These are phyloP conservation scores for Varanus komodoensis DNA, from an alignment of 2,113 vertebrate genomes.

Conservation along the genomic window DNA sequence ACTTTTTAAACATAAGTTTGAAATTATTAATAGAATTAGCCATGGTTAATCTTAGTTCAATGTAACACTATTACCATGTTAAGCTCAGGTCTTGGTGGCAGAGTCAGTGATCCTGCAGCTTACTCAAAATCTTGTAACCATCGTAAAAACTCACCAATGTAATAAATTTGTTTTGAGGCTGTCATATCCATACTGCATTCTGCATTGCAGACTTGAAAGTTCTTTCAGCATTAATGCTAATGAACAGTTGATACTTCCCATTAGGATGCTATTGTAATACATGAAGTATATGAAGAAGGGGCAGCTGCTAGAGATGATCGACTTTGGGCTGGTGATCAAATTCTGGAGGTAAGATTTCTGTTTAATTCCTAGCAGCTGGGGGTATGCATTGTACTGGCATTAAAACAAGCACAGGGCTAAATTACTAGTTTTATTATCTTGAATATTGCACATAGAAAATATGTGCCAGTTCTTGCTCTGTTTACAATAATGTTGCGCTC, in stretches of 20 bases:
- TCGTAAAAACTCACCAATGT: not conserved
- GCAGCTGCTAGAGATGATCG: slow-evolving; percentile 94
- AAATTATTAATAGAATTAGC: not conserved
- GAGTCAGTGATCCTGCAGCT: not conserved
- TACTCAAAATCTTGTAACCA: not conserved
- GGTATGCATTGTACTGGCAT: not conserved
- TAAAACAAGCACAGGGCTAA: not conserved
- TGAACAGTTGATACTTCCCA: slow-evolving; percentile 27
- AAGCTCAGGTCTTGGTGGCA: not conserved
- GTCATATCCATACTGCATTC: not conserved
- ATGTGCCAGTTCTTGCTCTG: not conserved
- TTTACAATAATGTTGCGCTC: not conserved
- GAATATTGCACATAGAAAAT: not conserved
- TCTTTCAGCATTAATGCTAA: slow-evolving; percentile 23
- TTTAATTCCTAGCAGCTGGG: not conserved
- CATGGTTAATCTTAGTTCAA: not conserved
- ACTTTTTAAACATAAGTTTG: not conserved
- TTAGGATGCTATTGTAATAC: slow-evolving; percentile 96
- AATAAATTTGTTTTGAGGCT: not conserved
- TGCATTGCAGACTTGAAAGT: accelerated
- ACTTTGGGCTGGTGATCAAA: slow-evolving; percentile 96
- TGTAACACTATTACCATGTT: not conserved
- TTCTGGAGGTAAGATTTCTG: slow-evolving; percentile 85
- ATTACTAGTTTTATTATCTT: not conserved
- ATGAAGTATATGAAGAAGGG: slow-evolving; percentile 98